Evolutionary conservation across 2,888 invertebrate genomes (phyloP), one percentile per base, ranked within the genome.

Genomic region (Iphiclides podalirius): DNA sequence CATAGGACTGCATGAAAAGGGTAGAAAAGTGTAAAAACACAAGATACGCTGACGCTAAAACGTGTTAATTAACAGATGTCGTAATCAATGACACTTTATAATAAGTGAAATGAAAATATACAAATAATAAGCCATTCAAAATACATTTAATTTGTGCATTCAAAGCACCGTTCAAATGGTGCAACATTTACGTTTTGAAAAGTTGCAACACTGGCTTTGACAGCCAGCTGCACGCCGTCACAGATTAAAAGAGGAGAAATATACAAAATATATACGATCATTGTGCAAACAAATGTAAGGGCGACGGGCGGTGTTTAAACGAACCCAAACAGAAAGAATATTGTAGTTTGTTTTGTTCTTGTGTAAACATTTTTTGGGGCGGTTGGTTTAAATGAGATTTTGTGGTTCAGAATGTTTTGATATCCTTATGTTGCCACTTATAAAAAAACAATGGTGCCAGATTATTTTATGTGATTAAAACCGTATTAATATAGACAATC

Each of bases 271-370:
- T 55, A 75, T 70, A 70, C 67, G 67, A 72, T 72, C 70, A 66
- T 68, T 76, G 70, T 66, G 71, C 75, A 80, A 79, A 80, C 79
- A 77, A 74, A 73, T 71, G 67, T 70, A 67, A 60, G 64, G 61
- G 65, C 66, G 65, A n/a, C n/a, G 66, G 59, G 49, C 60, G 54
- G 54, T 68, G 70, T 70, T 72, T 70, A 55, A 64, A 61, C 66
- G 61, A 64, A 61, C 66, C 66, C 61, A 61, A 62, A 53, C 52
- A 54, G 54, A 56, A 56, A 60, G 62, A 65, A 63, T 62, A 63
- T 66, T 67, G 64, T 64, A 70, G 70, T 75, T 75, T 72, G 69
- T 63, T 67, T 66, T 67, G 60, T 38, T 63, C 67, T 70, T 70
- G 64, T 66, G 66, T 68, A 76, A 77, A 76, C 69, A 69, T 70